Conservation (phyloP, 2,888 invertebrate species). For the Diplazon laetatorius region DNA sequence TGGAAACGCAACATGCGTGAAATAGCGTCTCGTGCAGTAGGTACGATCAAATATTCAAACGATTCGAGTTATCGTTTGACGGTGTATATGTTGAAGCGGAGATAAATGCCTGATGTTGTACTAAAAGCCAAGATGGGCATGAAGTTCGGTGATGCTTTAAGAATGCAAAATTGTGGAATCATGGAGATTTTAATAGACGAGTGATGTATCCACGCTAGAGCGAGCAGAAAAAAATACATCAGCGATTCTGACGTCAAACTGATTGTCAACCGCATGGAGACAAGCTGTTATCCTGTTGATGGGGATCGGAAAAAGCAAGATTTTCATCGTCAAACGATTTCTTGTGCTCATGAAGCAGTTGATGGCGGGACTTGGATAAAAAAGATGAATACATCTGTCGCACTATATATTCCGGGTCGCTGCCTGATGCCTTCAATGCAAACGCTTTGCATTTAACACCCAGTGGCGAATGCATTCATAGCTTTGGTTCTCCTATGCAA, state of each 20-base stretch:
- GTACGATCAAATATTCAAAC: constrained; percentile 72
- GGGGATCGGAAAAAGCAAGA: no score
- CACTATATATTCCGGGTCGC: not conserved
- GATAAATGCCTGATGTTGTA: constrained; percentile 17
- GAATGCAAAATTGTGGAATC: not conserved
- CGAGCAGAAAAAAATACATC: no score
- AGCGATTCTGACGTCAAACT: no score
- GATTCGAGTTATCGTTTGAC: constrained; percentile 63
- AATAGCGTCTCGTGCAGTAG: not conserved
- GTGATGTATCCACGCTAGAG: no score
- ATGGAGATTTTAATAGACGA: not conserved
- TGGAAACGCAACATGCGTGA: constrained; percentile 61
- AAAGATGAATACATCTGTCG: not conserved
- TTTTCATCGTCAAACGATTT: no score
- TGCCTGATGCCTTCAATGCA: constrained; percentile 6
- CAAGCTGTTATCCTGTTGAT: not conserved
- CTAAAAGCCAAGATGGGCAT: constrained; percentile 4
- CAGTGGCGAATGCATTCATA: constrained; percentile 72
- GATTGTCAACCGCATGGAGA: no score
- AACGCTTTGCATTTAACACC: constrained; percentile 64
- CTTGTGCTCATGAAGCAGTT: not conserved
- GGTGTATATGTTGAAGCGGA: not conserved
- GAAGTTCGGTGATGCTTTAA: not conserved
- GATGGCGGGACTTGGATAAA: not conserved
- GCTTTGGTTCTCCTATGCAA: constrained; percentile 72